Evolutionary conservation across 2,113 vertebrate species (phyloP).

Genomic region (Bubalus kerabau): DNA sequence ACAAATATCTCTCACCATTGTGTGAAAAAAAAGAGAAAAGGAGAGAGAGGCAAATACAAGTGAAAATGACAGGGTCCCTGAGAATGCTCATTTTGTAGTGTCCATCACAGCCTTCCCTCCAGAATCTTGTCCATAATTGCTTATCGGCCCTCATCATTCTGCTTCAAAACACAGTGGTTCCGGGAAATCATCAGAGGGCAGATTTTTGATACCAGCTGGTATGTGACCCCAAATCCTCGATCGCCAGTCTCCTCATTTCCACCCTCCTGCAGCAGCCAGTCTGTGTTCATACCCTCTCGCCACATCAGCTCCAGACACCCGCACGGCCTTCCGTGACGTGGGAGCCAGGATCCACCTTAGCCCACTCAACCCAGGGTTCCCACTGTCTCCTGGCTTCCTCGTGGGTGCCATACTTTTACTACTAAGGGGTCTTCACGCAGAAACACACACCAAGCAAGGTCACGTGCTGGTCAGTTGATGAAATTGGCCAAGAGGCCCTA

Average conservation of each 20-base stretch:
- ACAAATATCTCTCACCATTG: background rate
- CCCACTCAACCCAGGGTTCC: background rate
- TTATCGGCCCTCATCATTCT: conserved; percentile 87
- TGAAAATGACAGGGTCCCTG: background rate
- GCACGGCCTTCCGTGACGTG: background rate
- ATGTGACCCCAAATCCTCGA: conserved; percentile 82
- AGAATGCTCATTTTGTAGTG: background rate
- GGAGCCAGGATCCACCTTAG: conserved; percentile 53
- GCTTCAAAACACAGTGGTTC: conserved; percentile 90
- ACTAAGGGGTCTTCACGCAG: background rate
- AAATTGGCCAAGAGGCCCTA: background rate
- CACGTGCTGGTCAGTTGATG: rapidly evolving
- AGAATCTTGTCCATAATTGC: conserved; percentile 88
- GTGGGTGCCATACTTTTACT: background rate
- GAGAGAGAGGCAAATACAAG: background rate
- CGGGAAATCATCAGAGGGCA: conserved; percentile 97
- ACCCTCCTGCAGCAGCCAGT: conserved; percentile 86
- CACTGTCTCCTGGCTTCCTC: rapidly evolving
- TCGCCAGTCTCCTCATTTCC: conserved; percentile 90
- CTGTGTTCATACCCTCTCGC: conserved; percentile 80
- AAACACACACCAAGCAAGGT: background rate
- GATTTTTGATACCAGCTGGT: conserved; percentile 81
- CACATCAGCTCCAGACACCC: conserved; percentile 74
- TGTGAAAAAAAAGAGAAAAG: background rate
- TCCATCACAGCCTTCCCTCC: background rate